Percentiles rank a stretch among this genome's conserved stretches.
Evolutionary conservation across 2,797 vertebrate genomes (phyloP).

Genomic region (Phataginus tetradactyla): DNA sequence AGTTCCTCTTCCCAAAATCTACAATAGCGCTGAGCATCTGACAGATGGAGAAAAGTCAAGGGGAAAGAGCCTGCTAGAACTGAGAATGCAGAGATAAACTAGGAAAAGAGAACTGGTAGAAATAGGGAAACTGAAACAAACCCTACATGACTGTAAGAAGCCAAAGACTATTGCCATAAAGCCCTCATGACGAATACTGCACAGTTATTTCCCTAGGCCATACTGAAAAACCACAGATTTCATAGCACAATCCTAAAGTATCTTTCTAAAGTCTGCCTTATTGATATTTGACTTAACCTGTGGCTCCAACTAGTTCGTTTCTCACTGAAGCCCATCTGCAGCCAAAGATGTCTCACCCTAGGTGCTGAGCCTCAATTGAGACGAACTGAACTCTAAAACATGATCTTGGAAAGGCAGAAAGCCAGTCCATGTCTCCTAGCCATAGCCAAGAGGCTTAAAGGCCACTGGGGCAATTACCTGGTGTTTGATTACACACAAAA

Average conservation of each 20-base stretch:
- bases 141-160: not conserved
- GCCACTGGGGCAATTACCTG: not conserved
- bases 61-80: not conserved
- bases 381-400: not conserved
- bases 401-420: not conserved
- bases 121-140: constrained; percentile 27
- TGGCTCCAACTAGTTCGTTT: not conserved
- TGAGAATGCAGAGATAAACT: not conserved
- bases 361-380: not conserved
- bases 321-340: not conserved
- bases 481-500: not conserved
- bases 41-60: not conserved
- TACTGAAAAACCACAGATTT: not conserved
- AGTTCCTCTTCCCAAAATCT: constrained; percentile 44
- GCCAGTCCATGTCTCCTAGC: not conserved
- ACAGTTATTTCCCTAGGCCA: not conserved
- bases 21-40: not conserved
- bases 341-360: not conserved
- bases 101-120: not conserved
- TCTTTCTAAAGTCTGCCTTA: not conserved
- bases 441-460: not conserved
- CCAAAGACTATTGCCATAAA: not conserved
- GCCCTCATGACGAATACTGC: not conserved
- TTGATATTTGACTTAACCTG: not conserved
- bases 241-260: not conserved